These are phyloP conservation scores for Chamaetylas fuelleborni DNA, from an alignment of 2,113 vertebrate species.

Conservation along the genomic window DNA sequence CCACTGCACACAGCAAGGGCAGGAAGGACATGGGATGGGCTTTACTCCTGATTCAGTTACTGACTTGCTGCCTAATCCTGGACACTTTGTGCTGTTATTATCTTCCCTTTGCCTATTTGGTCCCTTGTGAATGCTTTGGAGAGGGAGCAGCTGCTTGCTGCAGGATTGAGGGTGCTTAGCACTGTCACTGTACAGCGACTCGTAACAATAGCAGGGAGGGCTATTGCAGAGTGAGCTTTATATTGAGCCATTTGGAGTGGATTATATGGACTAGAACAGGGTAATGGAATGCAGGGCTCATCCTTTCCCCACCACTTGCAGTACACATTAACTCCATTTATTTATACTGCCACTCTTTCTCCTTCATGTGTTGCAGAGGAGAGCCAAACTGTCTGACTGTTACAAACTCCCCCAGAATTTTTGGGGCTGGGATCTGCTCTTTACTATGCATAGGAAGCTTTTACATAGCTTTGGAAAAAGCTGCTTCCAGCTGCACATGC, in stretches of 20 bases:
- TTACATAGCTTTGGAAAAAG: background rate
- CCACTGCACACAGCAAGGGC: background rate
- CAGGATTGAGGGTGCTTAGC: background rate
- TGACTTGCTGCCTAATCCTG: background rate
- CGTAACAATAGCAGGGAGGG: background rate
- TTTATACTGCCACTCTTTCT: background rate
- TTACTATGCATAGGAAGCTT: background rate
- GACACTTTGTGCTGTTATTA: background rate
- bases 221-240: background rate
- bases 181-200: background rate
- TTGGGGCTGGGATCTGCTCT: background rate
- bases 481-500: rapidly evolving
- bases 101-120: background rate
- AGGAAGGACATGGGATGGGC: background rate
- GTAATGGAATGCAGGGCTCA: background rate
- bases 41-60: background rate
- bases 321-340: background rate
- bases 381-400: background rate
- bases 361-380: background rate
- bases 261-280: slow-evolving; percentile 41
- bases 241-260: background rate
- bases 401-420: background rate
- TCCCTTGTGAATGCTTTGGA: background rate
- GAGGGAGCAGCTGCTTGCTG: slow-evolving; percentile 2
- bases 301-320: background rate